Evolutionary conservation across 2,888 invertebrate species (phyloP).

Genomic region (Malthinus flaveolus): DNA sequence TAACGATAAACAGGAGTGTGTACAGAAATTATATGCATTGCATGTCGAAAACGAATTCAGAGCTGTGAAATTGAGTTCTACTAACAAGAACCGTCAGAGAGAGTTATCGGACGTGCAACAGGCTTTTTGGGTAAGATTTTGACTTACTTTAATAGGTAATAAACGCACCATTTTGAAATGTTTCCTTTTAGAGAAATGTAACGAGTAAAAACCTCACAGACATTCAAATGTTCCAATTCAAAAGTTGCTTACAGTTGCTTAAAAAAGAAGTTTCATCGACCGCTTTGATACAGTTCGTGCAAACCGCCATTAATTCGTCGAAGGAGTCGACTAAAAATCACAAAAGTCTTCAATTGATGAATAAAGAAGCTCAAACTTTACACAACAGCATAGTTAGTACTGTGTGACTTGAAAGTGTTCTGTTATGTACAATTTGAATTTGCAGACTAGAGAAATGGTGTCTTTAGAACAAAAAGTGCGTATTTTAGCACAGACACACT

Average conservation of each 20-base stretch:
- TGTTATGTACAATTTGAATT: background rate
- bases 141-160: too few species aligned
- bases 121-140: conserved; percentile 9
- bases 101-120: conserved; percentile 1
- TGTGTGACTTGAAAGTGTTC: background rate
- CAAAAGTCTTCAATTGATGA: too few species aligned
- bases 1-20: background rate
- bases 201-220: too few species aligned
- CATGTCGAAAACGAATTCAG: conserved; percentile 21
- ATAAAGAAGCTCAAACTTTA: too few species aligned
- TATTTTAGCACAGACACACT: conserved; percentile 15
- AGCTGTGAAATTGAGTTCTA: background rate
- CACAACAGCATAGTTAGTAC: background rate
- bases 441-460: conserved; percentile 8
- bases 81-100: conserved; percentile 1
- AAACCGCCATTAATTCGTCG: too few species aligned
- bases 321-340: too few species aligned
- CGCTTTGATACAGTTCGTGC: too few species aligned
- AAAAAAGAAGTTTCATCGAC: too few species aligned
- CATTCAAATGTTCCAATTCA: too few species aligned
- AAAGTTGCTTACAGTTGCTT: too few species aligned
- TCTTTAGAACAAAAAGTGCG: conserved; percentile 14
- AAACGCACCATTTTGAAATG: too few species aligned
- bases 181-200: too few species aligned
- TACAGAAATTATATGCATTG: conserved; percentile 13